Conservation (phyloP, 2,113 vertebrate genomes). For the Amphiprion ocellaris region DNA sequence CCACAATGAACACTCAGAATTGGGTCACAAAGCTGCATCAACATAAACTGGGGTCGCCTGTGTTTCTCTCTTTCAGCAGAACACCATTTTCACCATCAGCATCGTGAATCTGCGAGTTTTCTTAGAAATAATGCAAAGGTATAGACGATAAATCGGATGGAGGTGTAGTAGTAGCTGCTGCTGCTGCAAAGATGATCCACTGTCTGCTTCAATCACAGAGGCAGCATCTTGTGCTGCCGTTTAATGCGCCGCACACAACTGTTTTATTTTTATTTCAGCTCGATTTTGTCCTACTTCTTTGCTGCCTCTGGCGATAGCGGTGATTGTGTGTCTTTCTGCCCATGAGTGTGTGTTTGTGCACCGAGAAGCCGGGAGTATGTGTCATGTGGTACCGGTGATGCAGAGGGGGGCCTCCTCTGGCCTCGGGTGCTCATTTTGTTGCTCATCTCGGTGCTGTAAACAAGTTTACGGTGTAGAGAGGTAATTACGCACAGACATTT, state of each 20-base stretch:
- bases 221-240: conserved; percentile 6
- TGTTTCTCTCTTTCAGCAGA: conserved; percentile 34
- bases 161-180: conserved; percentile 8
- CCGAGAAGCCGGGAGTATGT: conserved; percentile 29
- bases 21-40: conserved; percentile 69
- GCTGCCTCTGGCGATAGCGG: conserved; percentile 46
- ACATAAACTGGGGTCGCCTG: conserved; percentile 39
- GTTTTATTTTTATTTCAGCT: conserved; percentile 62
- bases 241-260: conserved; percentile 44
- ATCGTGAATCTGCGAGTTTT: conserved; percentile 40
- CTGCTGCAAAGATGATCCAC: conserved; percentile 57
- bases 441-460: conserved; percentile 78
- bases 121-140: conserved; percentile 11
- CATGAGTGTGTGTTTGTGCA: conserved; percentile 7
- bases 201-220: conserved; percentile 44
- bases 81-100: conserved; percentile 26
- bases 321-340: conserved; percentile 28
- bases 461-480: conserved; percentile 68
- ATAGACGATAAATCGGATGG: conserved; percentile 19
- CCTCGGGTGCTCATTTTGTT: conserved; percentile 55
- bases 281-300: conserved; percentile 63
- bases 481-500: conserved; percentile 79
- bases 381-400: conserved; percentile 44
- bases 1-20: conserved; percentile 50
- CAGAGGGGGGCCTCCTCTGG: conserved; percentile 33